Percentiles rank a stretch among this genome's conserved stretches.
These are phyloP conservation scores for Danaus plexippus DNA, from an alignment of 1,140 invertebrate genomes.

Conservation along the genomic window DNA sequence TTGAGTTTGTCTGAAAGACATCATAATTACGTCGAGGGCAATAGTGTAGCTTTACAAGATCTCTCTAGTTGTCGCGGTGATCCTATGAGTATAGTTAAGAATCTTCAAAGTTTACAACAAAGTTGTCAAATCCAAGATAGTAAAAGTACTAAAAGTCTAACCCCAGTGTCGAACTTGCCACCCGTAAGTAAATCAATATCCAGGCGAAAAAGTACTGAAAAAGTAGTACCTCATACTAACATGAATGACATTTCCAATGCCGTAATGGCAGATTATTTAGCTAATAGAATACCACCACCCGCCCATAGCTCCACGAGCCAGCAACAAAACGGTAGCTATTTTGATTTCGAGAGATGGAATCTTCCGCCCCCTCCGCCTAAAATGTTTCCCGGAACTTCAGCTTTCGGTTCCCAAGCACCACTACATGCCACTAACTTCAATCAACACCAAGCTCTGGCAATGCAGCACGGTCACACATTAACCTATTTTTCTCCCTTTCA, in stretches of 20 bases:
- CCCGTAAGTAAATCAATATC: constrained; percentile 47
- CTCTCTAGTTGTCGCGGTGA: constrained; percentile 80
- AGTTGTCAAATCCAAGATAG: constrained; percentile 74
- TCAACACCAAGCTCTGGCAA: constrained; percentile 77
- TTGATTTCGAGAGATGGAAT: constrained; percentile 83
- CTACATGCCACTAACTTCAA: constrained; percentile 74
- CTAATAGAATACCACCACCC: constrained; percentile 77
- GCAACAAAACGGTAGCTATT: constrained; percentile 79
- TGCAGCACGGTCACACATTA: constrained; percentile 75
- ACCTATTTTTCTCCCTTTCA: constrained; percentile 81
- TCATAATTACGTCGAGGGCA: constrained; percentile 60
- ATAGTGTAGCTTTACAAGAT: constrained; percentile 77
- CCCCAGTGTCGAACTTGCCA: constrained; percentile 30
- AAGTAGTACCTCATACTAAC: constrained; percentile 55
- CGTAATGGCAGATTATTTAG: constrained; percentile 73
- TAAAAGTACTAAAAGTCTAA: constrained; percentile 63
- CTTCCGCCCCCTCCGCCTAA: constrained; percentile 76
- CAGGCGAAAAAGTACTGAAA: constrained; percentile 72
- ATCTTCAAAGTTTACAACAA: constrained; percentile 76
- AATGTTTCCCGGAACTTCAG: constrained; percentile 74
- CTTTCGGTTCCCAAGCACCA: constrained; percentile 72
- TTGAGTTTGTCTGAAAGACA: constrained; percentile 48
- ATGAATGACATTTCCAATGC: constrained; percentile 70
- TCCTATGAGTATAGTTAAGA: constrained; percentile 83
- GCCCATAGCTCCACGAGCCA: constrained; percentile 78